phyloP scores from a whole-genome alignment of 2,888 invertebrate species.

The Andrena camellia region DNA sequence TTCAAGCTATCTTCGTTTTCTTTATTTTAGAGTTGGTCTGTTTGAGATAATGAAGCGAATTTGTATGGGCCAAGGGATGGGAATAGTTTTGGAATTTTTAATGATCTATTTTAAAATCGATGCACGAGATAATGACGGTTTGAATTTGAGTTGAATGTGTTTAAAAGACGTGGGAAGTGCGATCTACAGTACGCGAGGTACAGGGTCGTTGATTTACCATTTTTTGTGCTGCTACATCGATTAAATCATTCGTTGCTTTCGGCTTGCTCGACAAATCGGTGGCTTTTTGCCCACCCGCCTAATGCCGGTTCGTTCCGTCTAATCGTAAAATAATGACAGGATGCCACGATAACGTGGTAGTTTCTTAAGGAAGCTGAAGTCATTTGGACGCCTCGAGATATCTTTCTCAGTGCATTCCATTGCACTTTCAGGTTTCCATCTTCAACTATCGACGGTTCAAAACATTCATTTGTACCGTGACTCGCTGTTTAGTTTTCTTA shows the following conservation, averaged over 20 bases:
- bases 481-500: no score
- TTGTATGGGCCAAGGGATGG: no score
- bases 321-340: conserved; percentile 83
- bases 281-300: conserved; percentile 69
- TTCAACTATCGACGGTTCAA: no score
- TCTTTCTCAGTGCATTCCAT: conserved; percentile 16
- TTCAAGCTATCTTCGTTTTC: no score
- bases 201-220: conserved; percentile 40
- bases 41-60: no score
- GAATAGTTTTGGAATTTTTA: no score
- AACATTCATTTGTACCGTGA: no score
- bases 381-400: conserved; percentile 50
- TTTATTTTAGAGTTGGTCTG: no score
- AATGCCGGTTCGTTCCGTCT: conserved; percentile 72
- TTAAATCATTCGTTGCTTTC: conserved; percentile 42
- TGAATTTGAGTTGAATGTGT: neutral
- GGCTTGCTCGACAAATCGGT: conserved; percentile 47
- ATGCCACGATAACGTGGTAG: conserved; percentile 66
- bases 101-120: no score
- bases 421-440: conserved; percentile 18
- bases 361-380: conserved; percentile 61
- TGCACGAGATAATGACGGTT: neutral
- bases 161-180: neutral
- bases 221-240: conserved; percentile 28
- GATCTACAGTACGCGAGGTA: neutral